Percentiles rank a stretch among this genome's conserved stretches.
phyloP scores from a whole-genome alignment of 2,113 vertebrate genomes.

The Pelmatolapia mariae region DNA sequence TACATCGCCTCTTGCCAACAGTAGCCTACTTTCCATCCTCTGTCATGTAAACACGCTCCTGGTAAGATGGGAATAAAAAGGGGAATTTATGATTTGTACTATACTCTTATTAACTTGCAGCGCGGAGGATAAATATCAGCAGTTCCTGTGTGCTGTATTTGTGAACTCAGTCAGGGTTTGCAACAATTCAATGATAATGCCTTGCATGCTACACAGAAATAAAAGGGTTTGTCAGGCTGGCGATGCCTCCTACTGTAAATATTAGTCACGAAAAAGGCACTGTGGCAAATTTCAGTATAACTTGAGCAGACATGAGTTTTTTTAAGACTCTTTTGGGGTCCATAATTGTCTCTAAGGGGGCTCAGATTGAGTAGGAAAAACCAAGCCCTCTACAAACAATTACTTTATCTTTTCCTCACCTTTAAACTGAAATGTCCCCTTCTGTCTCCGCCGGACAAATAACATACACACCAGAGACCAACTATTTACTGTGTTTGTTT shows the following conservation, averaged over 20 bases:
- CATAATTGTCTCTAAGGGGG: background rate
- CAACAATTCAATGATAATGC: background rate
- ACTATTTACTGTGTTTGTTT: conserved; percentile 34
- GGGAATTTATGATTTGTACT: background rate
- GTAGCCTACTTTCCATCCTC: background rate
- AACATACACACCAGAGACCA: conserved; percentile 2
- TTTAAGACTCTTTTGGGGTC: background rate
- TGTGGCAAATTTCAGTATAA: background rate
- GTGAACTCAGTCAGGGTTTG: background rate
- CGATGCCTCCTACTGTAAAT: background rate
- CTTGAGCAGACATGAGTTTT: background rate
- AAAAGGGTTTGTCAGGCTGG: background rate
- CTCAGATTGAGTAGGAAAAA: background rate
- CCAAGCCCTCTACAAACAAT: background rate
- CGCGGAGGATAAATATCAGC: background rate
- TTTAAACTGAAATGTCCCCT: background rate
- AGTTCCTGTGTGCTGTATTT: background rate
- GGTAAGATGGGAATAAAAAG: background rate
- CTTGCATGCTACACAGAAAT: background rate
- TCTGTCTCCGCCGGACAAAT: background rate
- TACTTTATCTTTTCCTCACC: background rate
- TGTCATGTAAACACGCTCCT: background rate
- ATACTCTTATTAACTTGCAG: background rate
- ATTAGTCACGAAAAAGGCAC: background rate
- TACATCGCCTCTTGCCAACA: background rate